Percentiles rank a stretch among this genome's conserved stretches.
Evolutionary conservation across 2,113 vertebrate species (phyloP).

Genomic region (Eleginops maclovinus): DNA sequence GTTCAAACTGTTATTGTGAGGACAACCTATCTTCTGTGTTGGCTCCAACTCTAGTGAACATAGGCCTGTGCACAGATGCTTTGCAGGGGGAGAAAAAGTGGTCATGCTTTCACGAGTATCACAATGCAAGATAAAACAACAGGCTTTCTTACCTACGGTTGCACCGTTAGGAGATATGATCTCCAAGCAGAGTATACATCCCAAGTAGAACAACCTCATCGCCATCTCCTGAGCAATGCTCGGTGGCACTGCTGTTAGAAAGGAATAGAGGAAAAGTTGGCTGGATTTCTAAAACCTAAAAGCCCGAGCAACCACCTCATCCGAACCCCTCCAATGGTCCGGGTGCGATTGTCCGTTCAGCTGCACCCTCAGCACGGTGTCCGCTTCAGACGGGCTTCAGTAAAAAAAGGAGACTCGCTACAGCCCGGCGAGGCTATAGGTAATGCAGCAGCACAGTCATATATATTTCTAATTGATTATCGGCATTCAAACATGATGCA

Average conservation of each 20-base stretch:
- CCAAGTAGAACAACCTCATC: constrained; percentile 79
- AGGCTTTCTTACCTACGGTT: constrained; percentile 79
- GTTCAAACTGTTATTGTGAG: constrained; percentile 25
- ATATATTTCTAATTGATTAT: constrained; percentile 73
- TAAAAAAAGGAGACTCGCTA: constrained; percentile 28
- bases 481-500: constrained; percentile 76
- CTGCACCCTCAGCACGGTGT: constrained; percentile 65
- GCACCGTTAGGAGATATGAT: constrained; percentile 73
- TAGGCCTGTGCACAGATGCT: constrained; percentile 74
- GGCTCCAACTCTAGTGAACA: constrained; percentile 57
- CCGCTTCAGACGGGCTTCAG: constrained; percentile 54
- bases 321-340: constrained; percentile 76
- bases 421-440: constrained; percentile 73
- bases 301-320: constrained; percentile 76
- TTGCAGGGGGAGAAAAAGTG: constrained; percentile 49
- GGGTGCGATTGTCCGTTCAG: constrained; percentile 67
- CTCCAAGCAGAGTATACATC: constrained; percentile 79
- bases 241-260: constrained; percentile 74
- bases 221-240: constrained; percentile 82
- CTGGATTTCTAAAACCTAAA: constrained; percentile 63
- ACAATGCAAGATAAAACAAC: constrained; percentile 67
- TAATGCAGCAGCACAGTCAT: constrained; percentile 73
- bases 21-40: constrained; percentile 4
- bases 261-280: constrained; percentile 74
- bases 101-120: constrained; percentile 52